These are phyloP conservation scores for Pollenia labialis DNA, from an alignment of 2,888 invertebrate species.

Conservation along the genomic window DNA sequence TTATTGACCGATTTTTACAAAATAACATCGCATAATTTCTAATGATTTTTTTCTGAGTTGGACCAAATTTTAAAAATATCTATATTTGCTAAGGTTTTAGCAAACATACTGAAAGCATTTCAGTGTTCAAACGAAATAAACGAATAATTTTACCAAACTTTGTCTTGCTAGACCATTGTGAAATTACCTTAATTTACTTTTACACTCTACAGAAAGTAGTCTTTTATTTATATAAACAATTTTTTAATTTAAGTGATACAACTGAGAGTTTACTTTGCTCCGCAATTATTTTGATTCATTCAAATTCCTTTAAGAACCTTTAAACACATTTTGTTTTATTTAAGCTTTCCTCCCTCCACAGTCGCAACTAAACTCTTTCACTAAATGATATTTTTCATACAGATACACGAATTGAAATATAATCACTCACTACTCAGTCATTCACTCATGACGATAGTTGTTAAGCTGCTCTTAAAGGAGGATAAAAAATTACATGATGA, in stretches of 20 bases:
- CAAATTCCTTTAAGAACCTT: background rate
- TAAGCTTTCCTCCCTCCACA: background rate
- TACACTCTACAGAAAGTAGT: too few relatives aligned
- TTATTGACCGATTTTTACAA: too few relatives aligned
- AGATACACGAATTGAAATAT: constrained; percentile 59
- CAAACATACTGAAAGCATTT: too few relatives aligned
- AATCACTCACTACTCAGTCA: constrained; percentile 44
- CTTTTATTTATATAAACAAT: background rate
- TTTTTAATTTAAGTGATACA: background rate
- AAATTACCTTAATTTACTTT: too few relatives aligned
- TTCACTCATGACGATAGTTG: constrained; percentile 47
- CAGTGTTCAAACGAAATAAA: too few relatives aligned
- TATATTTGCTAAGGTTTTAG: too few relatives aligned
- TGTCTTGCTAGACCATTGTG: too few relatives aligned
- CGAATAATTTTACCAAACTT: too few relatives aligned
- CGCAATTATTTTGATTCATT: background rate
- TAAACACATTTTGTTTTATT: constrained; percentile 5
- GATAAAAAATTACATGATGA: constrained; percentile 57
- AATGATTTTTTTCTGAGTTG: too few relatives aligned
- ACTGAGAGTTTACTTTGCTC: background rate
- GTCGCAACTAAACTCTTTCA: constrained; percentile 17
- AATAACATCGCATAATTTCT: too few relatives aligned
- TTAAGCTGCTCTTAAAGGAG: constrained; percentile 55
- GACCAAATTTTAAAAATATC: too few relatives aligned
- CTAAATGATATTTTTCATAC: constrained; percentile 40